Evolutionary conservation across 1,140 invertebrate species (phyloP).

Genomic region (Chrysomallon squamiferum): DNA sequence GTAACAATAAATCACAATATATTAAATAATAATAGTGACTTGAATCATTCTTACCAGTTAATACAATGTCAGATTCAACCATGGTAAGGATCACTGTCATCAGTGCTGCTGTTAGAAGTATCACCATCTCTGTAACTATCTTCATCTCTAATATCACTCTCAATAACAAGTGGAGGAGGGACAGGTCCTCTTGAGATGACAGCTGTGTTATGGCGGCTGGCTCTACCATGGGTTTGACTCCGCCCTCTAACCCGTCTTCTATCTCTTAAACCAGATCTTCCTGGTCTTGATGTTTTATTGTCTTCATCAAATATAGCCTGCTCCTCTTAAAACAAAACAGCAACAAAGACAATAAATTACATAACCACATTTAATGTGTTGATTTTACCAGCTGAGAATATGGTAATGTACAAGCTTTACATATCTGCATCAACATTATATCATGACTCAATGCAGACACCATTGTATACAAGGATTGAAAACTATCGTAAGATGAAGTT

Average conservation of each 20-base stretch:
- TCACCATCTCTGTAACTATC: constrained; percentile 10
- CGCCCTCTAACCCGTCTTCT: neutral
- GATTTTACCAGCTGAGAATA: too few species aligned
- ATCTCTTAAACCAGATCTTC: too few species aligned
- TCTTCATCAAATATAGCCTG: neutral
- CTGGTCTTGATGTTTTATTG: neutral
- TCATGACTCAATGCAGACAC: too few species aligned
- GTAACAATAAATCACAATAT: too few species aligned
- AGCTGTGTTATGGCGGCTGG: neutral
- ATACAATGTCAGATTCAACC: too few species aligned
- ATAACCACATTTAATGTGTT: too few species aligned
- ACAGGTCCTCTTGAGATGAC: neutral
- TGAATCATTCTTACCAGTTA: too few species aligned
- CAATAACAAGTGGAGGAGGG: constrained; percentile 4
- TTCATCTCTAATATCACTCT: constrained; percentile 20
- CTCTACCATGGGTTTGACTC: neutral
- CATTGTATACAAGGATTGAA: too few species aligned
- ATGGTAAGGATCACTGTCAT: constrained; percentile 33
- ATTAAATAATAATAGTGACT: too few species aligned
- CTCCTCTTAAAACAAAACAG: neutral
- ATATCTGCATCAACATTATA: too few species aligned
- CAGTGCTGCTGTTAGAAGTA: constrained; percentile 14
- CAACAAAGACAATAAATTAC: neutral
- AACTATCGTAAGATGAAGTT: too few species aligned
- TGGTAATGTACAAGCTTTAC: too few species aligned